These are phyloP conservation scores for Listronotus oregonensis DNA, from an alignment of 1,140 invertebrate species.

Conservation along the genomic window DNA sequence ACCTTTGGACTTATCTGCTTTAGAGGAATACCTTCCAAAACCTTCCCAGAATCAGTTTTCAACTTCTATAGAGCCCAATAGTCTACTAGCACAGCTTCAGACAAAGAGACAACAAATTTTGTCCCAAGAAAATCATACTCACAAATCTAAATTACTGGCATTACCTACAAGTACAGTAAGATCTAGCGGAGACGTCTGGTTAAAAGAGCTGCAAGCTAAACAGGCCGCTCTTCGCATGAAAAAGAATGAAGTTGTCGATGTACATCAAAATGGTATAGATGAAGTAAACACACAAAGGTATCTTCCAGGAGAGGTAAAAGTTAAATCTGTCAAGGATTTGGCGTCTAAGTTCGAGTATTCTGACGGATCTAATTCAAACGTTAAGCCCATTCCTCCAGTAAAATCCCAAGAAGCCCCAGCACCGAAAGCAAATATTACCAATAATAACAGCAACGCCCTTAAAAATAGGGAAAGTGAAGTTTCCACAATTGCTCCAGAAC, in stretches of 20 bases:
- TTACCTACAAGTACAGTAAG: slow-evolving; percentile 51
- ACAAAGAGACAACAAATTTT: slow-evolving; percentile 75
- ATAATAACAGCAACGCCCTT: not conserved
- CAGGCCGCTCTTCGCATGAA: slow-evolving; percentile 69
- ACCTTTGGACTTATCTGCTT: slow-evolving; percentile 68
- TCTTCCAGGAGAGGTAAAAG: slow-evolving; percentile 47
- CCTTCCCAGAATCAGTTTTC: slow-evolving; percentile 48
- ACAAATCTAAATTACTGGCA: slow-evolving; percentile 33
- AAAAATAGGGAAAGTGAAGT: not conserved
- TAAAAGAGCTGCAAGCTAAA: slow-evolving; percentile 79
- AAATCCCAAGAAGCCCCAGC: not conserved
- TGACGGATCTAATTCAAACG: slow-evolving; percentile 7
- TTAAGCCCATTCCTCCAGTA: slow-evolving; percentile 22
- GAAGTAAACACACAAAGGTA: slow-evolving; percentile 39
- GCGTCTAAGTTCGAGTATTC: slow-evolving; percentile 81
- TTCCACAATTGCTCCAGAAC: slow-evolving; percentile 46
- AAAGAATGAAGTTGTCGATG: slow-evolving; percentile 52
- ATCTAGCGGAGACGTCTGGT: slow-evolving; percentile 66
- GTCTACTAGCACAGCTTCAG: slow-evolving; percentile 74
- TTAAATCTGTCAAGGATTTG: slow-evolving; percentile 74
- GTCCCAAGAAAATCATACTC: slow-evolving; percentile 56
- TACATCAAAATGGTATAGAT: slow-evolving; percentile 32
- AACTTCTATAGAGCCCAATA: slow-evolving; percentile 57
- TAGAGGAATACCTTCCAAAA: slow-evolving; percentile 61
- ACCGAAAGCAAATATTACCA: not conserved